Evolutionary conservation across 2,888 invertebrate species (phyloP), one percentile per base, ranked within the genome.

Genomic region (Standfussiana lucernea): DNA sequence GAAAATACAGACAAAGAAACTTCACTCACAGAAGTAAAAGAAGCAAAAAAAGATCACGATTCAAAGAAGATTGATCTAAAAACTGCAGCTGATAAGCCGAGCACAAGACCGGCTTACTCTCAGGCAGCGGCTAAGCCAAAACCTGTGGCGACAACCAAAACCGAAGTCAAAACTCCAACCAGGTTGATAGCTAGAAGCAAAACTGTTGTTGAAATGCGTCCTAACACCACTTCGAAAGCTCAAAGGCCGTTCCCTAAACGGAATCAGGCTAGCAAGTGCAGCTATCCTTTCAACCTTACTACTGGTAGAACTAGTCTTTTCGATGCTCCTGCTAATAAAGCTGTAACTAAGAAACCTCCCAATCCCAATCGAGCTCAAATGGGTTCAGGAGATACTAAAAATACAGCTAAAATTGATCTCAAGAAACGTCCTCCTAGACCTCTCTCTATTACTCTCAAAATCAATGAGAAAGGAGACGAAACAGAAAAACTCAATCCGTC

Each of bases 121-220:
- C 97, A 97, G 92, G 97, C 97, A 37, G 97, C 97, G 50, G 96
- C 97, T 45, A 97, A 97, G 89, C 97, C 97, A 8, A 97, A 97
- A 88, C 87, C 92, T 61, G 89, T 91, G 1, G 91, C 86, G 69
- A 74, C 90, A 7, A 59, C 89, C 28, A 96, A 95, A 93, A 85
- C 90, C 8, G 95, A 96, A 89, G 88, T 92, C 0, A 97, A 96
- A 90, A 91, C 92, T 45, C 93, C 92, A 13, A 87, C 91, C 3
- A 92, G 90, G 79, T 87, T 92, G 42, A 88, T 96, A 72, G 89
- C 92, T 53, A 90, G 97, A 87, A 97, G 96, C 83, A 96, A 96
- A 84, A 97, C 96, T 62, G 95, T 96, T 18, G 94, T 96, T 2
- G 97, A 97, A 91, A 95, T 97, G 64, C 92, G 94, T 67, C 92